phyloP scores from a whole-genome alignment of 37 sponge, comb jelly and placozoan genomes.

The Spongilla lacustris region DNA sequence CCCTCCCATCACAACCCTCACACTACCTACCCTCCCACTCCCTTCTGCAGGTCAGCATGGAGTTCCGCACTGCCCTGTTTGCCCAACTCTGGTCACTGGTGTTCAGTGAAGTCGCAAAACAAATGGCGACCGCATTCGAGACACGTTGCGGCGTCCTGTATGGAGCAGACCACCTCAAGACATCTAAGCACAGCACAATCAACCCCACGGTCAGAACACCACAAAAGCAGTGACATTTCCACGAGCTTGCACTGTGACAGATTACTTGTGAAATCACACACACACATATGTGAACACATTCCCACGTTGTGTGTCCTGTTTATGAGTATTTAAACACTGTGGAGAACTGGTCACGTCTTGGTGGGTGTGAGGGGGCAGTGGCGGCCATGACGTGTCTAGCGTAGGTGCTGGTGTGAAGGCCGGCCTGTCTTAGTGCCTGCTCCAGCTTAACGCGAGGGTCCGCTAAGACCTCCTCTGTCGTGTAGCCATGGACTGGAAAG shows the following conservation, averaged over 20 bases:
- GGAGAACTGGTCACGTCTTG: slow-evolving; percentile 78
- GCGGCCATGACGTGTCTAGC: slow-evolving; percentile 67
- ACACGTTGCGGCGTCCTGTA: slow-evolving; percentile 42
- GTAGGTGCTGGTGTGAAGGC: slow-evolving; percentile 79
- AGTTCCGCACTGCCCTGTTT: slow-evolving; percentile 60
- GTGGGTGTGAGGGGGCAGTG: slow-evolving; percentile 69
- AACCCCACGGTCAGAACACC: background rate
- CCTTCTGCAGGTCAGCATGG: slow-evolving; percentile 61
- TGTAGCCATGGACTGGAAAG: slow-evolving; percentile 49
- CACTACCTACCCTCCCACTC: no score
- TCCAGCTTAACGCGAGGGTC: slow-evolving; percentile 83
- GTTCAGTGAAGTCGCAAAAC: slow-evolving; percentile 71
- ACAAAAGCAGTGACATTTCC: background rate
- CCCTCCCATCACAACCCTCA: no score
- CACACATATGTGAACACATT: background rate
- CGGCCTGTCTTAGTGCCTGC: slow-evolving; percentile 78
- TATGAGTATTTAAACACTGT: slow-evolving; percentile 61
- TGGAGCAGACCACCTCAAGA: slow-evolving; percentile 54
- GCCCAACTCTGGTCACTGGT: slow-evolving; percentile 42
- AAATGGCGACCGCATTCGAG: slow-evolving; percentile 69
- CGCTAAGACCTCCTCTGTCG: slow-evolving; percentile 44
- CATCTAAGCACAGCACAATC: background rate
- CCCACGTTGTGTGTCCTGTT: background rate
- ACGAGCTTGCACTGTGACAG: background rate
- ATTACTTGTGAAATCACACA: background rate